Conservation (phyloP, 2,888 invertebrate genomes). For the Tillus elongatus region DNA sequence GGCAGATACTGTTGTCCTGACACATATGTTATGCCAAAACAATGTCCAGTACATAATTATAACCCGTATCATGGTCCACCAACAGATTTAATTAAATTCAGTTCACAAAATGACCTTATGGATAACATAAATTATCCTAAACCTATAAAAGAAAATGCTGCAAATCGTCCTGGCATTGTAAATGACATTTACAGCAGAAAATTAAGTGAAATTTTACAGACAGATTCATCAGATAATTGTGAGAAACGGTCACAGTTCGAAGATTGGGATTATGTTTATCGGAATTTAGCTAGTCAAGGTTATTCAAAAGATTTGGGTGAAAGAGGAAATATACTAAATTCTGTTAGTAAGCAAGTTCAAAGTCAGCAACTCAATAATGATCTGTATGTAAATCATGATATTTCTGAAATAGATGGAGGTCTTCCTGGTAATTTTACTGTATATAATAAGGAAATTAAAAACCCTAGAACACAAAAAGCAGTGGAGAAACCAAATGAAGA, state of each 20-base stretch:
- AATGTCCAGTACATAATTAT: slow-evolving; percentile 13
- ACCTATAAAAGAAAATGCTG: too few relatives aligned
- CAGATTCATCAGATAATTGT: too few relatives aligned
- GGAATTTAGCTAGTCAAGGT: slow-evolving; percentile 64
- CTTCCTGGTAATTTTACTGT: too few relatives aligned
- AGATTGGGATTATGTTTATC: slow-evolving; percentile 73
- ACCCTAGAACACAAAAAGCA: slow-evolving; percentile 22
- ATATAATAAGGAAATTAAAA: too few relatives aligned
- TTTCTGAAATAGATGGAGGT: not conserved
- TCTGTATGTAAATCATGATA: slow-evolving; percentile 29
- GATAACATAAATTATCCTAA: too few relatives aligned
- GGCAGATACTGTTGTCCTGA: slow-evolving; percentile 6
- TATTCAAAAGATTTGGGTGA: slow-evolving; percentile 58
- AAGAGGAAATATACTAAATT: slow-evolving; percentile 54
- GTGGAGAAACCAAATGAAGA: not conserved
- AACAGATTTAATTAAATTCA: slow-evolving; percentile 13
- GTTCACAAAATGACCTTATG: not conserved
- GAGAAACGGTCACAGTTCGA: slow-evolving; percentile 48
- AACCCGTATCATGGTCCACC: slow-evolving; percentile 13
- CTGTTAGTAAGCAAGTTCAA: slow-evolving; percentile 25
- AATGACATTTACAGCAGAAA: not conserved
- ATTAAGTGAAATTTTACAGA: slow-evolving; percentile 14
- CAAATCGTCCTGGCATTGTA: too few relatives aligned
- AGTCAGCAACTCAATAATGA: slow-evolving; percentile 18
- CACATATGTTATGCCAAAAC: not conserved